These are phyloP conservation scores for Enteromius anoplus DNA, from an alignment of 2,797 vertebrate genomes.

Conservation along the genomic window DNA sequence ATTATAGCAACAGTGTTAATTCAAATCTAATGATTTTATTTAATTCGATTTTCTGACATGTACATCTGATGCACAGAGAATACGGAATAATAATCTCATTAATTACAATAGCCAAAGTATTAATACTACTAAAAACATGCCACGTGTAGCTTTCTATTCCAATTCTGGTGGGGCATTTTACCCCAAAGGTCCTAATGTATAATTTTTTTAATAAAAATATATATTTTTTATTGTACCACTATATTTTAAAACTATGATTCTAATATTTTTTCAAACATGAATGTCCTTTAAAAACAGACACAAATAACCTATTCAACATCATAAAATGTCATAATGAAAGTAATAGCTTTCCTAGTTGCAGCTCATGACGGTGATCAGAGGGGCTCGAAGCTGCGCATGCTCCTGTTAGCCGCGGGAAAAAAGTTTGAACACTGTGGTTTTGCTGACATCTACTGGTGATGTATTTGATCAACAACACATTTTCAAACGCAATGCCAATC, in stretches of 20 bases:
- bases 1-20: not conserved
- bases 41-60: not conserved
- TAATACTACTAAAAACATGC: not conserved
- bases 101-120: not conserved
- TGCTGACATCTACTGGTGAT: conserved; percentile 15
- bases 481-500: not conserved
- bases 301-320: not conserved
- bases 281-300: not conserved
- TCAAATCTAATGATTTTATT: not conserved
- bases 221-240: no score
- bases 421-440: not conserved
- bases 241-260: no score
- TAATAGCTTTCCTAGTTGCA: no score
- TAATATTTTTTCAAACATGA: not conserved
- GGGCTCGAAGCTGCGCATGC: not conserved
- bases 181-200: not conserved
- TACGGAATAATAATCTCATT: not conserved
- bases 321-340: not conserved
- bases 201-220: not conserved
- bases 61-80: not conserved
- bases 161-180: not conserved
- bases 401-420: not conserved
- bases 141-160: not conserved
- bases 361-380: not conserved
- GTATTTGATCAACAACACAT: not conserved